phyloP scores from a whole-genome alignment of 2,888 invertebrate species.

The Epirrhoe tristata region DNA sequence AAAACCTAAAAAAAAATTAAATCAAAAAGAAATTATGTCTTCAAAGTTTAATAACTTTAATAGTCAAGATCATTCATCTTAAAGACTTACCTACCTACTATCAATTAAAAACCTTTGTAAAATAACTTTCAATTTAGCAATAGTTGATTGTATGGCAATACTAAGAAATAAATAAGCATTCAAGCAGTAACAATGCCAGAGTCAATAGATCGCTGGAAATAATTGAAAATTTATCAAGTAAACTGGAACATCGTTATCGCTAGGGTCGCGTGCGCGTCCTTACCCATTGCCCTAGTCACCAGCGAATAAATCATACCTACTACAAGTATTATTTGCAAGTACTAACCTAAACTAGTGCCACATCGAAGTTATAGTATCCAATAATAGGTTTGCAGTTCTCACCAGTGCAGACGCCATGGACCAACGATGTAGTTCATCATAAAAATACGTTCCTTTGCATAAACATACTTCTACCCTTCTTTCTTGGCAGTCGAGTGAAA shows the following conservation, averaged over 20 bases:
- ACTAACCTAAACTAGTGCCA: not conserved
- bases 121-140: not conserved
- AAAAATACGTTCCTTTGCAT: too few species aligned
- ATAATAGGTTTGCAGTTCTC: too few species aligned
- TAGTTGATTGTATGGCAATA: not conserved
- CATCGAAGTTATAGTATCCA: too few species aligned
- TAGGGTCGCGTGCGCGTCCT: constrained; percentile 13
- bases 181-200: constrained; percentile 3
- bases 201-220: constrained; percentile 1
- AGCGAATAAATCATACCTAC: not conserved
- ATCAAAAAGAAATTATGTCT: too few species aligned
- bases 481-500: too few species aligned
- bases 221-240: constrained; percentile 7
- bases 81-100: too few species aligned
- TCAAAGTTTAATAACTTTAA: too few species aligned
- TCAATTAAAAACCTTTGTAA: not conserved
- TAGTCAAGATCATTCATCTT: too few species aligned
- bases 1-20: too few species aligned
- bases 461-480: too few species aligned
- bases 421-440: too few species aligned
- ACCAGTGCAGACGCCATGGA: too few species aligned
- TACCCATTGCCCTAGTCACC: constrained; percentile 1
- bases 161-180: not conserved
- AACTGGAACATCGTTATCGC: constrained; percentile 3
- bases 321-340: not conserved